Evolutionary conservation across 2,113 vertebrate genomes (phyloP).

Genomic region (Thalassoma bifasciatum): DNA sequence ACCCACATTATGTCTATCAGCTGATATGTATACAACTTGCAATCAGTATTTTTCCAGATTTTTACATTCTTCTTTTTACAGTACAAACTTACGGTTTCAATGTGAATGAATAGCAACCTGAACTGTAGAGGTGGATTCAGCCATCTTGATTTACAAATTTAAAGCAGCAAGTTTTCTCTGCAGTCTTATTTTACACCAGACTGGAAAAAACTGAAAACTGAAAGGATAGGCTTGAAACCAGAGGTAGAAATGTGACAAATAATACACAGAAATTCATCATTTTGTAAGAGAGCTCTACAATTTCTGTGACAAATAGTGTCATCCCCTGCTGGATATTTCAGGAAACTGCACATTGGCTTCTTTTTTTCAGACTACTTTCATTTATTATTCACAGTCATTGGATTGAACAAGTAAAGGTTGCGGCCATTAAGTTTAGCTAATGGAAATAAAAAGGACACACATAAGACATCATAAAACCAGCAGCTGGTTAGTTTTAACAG

Average conservation of each 20-base stretch:
- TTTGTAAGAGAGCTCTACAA: too few species aligned
- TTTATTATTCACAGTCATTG: background rate
- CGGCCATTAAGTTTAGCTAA: background rate
- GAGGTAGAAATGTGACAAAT: too few species aligned
- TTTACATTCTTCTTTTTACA: too few species aligned
- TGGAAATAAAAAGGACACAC: too few species aligned
- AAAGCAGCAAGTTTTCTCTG: background rate
- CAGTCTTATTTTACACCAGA: background rate
- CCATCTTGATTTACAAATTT: background rate
- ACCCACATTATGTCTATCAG: background rate
- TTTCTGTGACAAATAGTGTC: background rate
- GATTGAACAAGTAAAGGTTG: background rate
- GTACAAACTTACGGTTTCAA: too few species aligned
- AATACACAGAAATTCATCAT: too few species aligned
- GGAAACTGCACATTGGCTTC: background rate
- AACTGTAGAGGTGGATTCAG: background rate
- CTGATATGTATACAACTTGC: background rate
- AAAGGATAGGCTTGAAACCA: background rate
- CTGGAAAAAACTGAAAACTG: background rate
- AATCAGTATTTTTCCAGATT: background rate
- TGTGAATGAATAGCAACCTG: background rate
- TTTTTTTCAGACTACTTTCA: background rate
- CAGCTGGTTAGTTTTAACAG: too few species aligned
- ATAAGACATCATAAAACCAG: too few species aligned
- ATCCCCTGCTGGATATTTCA: background rate